These are phyloP conservation scores for Myathropa florea DNA, from an alignment of 2,888 invertebrate species.

Conservation along the genomic window DNA sequence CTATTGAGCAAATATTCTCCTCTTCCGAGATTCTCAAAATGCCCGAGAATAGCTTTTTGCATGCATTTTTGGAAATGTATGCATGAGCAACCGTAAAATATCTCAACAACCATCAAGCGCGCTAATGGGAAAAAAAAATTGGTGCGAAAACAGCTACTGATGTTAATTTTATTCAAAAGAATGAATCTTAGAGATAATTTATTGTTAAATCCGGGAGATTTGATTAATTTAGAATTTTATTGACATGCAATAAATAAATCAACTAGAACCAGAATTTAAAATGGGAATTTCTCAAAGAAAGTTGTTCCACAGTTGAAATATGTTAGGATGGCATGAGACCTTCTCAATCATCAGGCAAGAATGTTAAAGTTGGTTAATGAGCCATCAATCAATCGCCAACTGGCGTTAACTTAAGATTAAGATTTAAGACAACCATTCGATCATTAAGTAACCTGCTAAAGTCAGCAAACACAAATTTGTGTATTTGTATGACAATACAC, in stretches of 20 bases:
- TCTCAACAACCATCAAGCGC: background rate
- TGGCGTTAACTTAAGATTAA: background rate
- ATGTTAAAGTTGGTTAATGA: background rate
- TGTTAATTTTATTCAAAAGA: background rate
- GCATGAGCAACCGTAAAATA: constrained; percentile 21
- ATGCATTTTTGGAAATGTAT: constrained; percentile 27
- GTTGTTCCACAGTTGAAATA: background rate
- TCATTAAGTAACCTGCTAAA: background rate
- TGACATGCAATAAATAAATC: background rate
- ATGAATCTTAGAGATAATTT: background rate
- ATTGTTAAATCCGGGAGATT: background rate
- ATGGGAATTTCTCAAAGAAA: background rate
- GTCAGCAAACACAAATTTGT: background rate
- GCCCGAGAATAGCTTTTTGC: constrained; percentile 23
- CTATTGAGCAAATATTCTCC: constrained; percentile 32
- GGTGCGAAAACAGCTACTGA: background rate
- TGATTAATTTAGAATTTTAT: background rate
- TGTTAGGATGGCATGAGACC: background rate
- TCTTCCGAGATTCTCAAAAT: background rate
- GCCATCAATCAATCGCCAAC: background rate
- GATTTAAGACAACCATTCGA: background rate
- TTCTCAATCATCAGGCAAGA: background rate
- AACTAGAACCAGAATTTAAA: background rate
- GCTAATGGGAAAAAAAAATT: background rate
- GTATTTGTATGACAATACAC: background rate